Conservation (phyloP, 2,113 vertebrate genomes). For the Bos taurus region ARS-UCD2.0 NC_037329.1:50182501-50183000, state of each 20-base stretch:
- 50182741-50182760: not conserved
- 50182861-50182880: not conserved
- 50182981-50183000: not conserved
- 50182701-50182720: not conserved
- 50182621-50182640: not conserved
- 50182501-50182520: not conserved
- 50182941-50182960: not conserved
- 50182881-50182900: not conserved
- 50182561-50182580: not conserved
- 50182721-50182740: not conserved
- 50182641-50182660: not conserved
- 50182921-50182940: not conserved
- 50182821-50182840: not conserved
- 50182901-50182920: not conserved
- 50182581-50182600: not conserved
- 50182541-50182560: not conserved
- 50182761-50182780: not conserved
- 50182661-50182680: not conserved
- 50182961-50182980: not conserved
- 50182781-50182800: not conserved
- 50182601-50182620: not conserved
- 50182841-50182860: not conserved
- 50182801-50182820: not conserved
- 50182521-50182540: not conserved
- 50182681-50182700: not conserved